Evolutionary conservation across 2,888 invertebrate genomes (phyloP), one percentile per base, ranked within the genome.

Genomic region (Hesperia comma): DNA sequence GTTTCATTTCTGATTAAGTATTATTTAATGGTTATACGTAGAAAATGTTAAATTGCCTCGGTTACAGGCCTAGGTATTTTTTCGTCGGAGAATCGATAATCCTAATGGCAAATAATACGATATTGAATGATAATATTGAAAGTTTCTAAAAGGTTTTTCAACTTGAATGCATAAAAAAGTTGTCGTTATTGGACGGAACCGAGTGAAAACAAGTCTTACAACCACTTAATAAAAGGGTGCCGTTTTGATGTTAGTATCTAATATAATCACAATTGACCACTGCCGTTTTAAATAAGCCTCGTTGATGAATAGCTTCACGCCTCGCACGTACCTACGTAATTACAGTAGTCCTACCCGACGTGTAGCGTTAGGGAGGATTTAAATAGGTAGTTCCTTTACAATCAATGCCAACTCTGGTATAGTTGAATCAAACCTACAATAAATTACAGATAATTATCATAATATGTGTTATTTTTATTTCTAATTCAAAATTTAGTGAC

Each of bases 251-350:
- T 64, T 51, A 21, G 17, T 55, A 19, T 49, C 19, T 49, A 56
- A 32, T 46, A 5, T 63, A 17, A 26, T 58, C 58, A 53, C 41
- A 41, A 64, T 43, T 58, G 41, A 53, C 41, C 64, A 64, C 58
- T 58, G 64, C 51, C 58, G 51, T 33, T 63, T 41, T 58, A 19
- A 53, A 64, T 32, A 58, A 64, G 58, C 32, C 58, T 58, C 40
- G 46, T 53, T 41, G 17, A 58, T 54, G n/a, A 43, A 19, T 58
- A 53, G 53, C 19, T 43, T 53, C 53, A 53, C 5, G 33, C 43
- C 33, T 58, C 40, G 53, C 64, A 53, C 40, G 53, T 58, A 53
- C 53, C 58, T 37, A 6, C 19, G 7, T 32, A 60, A 33, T n/a
- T n/a, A 14, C 14, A 43, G 26, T 26, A 26, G 26, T 40, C 26